Evolutionary conservation across 2,797 vertebrate species (phyloP), one percentile per base, ranked within the genome.

Genomic region (Glyptemys insculpta): DNA sequence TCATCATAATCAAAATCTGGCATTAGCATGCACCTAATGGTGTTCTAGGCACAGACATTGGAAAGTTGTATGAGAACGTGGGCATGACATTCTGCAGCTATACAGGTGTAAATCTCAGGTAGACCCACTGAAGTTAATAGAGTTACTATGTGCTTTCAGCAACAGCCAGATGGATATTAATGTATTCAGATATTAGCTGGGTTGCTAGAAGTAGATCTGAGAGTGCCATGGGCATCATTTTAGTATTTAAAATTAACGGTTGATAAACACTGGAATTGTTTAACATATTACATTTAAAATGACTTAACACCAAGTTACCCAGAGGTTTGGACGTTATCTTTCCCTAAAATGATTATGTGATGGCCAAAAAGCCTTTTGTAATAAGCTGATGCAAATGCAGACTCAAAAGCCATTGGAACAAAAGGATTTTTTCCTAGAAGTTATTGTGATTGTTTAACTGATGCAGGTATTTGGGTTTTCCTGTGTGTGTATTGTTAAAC

Each of bases 11-110:
- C 49, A 50, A 50, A 50, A 50, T 50, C 49, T 50, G 49, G 49
- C 85, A 83, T 52, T 85, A 86, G n/a, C 78, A 83, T 8, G 23
- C 41, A 12, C 59, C 83, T 87, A 37, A 86, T 29, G n/a, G 8
- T 25, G 21, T 44, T 72, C 21, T 44, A 74, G 21, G 21, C n/a
- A 76, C 68, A 53, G 10, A 1, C 44, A 68, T 82, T 93, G 80
- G 86, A 94, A 93, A 93, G 31, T 44, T 74, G 23, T 27, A 74
- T 15, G 94, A 65, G 93, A 90, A 49, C 72, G 76, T 83, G 94
- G 89, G 52, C 90, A 83, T 92, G 14, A 95, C 92, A 89, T 91
- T 92, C 18, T 50, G 23, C 80, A 81, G 72, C 27, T 84, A 50
- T 5, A 81, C 49, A 82, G 80, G 15, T 52, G 85, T n/a, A 44